phyloP scores from a whole-genome alignment of 1,140 invertebrate genomes.

The Nebria ingens region DNA sequence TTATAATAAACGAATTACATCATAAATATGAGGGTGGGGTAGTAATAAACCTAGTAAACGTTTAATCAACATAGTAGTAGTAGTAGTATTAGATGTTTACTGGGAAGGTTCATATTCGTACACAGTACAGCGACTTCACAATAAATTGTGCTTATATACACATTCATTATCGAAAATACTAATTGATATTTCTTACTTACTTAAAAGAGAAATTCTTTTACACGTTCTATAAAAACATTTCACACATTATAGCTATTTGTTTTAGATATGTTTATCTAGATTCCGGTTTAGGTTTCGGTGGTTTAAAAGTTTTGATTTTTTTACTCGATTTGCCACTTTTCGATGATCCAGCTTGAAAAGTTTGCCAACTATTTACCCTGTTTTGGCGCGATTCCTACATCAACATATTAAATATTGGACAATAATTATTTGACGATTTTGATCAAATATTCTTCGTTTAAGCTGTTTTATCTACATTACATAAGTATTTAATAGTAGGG shows the following conservation, averaged over 20 bases:
- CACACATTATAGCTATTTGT: neutral
- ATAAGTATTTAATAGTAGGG: too few relatives aligned
- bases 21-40: too few relatives aligned
- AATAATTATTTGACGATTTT: constrained; percentile 9
- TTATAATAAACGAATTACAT: too few relatives aligned
- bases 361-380: constrained; percentile 92
- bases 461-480: constrained; percentile 9
- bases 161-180: too few relatives aligned
- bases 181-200: too few relatives aligned
- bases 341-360: constrained; percentile 68
- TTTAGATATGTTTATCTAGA: constrained; percentile 55
- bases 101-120: too few relatives aligned
- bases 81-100: too few relatives aligned
- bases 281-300: constrained; percentile 93
- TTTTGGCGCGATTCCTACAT: constrained; percentile 84
- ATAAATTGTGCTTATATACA: too few relatives aligned
- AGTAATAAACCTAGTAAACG: too few relatives aligned
- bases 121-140: too few relatives aligned
- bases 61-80: too few relatives aligned
- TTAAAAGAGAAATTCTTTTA: too few relatives aligned
- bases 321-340: constrained; percentile 64
- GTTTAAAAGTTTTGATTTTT: constrained; percentile 74
- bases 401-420: constrained; percentile 20
- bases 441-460: constrained; percentile 9
- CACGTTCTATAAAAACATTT: constrained; percentile 3